phyloP scores from a whole-genome alignment of 2,113 vertebrate genomes.

The Oreochromis aureus region DNA sequence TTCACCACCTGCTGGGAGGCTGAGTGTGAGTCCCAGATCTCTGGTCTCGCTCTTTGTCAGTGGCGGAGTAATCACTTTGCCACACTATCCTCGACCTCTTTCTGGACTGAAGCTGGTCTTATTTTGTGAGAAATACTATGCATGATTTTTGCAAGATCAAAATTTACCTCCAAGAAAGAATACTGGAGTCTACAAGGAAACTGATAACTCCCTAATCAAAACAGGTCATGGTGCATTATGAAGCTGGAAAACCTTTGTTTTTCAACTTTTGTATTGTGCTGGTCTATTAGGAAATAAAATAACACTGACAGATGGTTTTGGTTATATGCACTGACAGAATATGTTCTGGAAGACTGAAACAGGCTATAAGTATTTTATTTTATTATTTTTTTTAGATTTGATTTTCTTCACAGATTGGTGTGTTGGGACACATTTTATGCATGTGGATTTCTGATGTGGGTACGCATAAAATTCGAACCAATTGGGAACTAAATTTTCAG shows the following conservation, averaged over 20 bases:
- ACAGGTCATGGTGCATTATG: neutral
- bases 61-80: conserved; percentile 5
- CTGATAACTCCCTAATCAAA: neutral
- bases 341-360: conserved; percentile 30
- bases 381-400: neutral
- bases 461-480: neutral
- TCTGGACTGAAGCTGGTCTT: neutral
- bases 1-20: conserved; percentile 4
- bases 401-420: conserved; percentile 25
- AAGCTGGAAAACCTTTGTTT: conserved; percentile 24
- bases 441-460: neutral
- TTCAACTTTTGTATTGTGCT: conserved; percentile 3
- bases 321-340: conserved; percentile 14
- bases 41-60: conserved; percentile 4
- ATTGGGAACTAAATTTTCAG: neutral
- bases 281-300: conserved; percentile 19
- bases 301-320: conserved; percentile 42
- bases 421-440: conserved; percentile 10
- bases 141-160: neutral
- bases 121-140: neutral
- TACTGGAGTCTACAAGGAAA: neutral
- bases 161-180: neutral
- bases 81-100: neutral
- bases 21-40: conserved; percentile 18
- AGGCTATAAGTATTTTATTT: conserved; percentile 11